Percentiles rank a stretch among this genome's conserved stretches.
Conservation (phyloP, 2,888 invertebrate genomes). For the Lasioglossum malachurum region DNA sequence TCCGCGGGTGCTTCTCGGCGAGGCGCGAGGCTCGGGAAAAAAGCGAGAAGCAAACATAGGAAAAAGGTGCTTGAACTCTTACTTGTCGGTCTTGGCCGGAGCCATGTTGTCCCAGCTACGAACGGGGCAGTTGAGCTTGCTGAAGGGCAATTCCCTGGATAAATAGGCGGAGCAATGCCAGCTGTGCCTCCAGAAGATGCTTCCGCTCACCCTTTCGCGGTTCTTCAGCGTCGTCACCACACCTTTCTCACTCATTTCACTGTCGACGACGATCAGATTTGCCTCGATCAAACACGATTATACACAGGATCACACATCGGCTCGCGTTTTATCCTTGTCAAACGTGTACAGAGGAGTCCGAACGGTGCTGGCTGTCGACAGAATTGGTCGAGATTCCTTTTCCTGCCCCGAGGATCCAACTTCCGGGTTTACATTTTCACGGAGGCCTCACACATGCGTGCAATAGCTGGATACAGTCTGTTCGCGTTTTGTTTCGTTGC, state of each 20-base stretch:
- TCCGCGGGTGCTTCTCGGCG: constrained; percentile 16
- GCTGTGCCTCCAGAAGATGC: constrained; percentile 81
- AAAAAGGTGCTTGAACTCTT: constrained; percentile 62
- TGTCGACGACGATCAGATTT: constrained; percentile 38
- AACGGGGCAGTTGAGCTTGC: constrained; percentile 70
- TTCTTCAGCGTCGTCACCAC: constrained; percentile 65
- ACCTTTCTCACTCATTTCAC: constrained; percentile 76
- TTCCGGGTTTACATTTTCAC: constrained; percentile 41
- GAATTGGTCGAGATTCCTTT: neutral
- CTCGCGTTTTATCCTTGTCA: neutral
- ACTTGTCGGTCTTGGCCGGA: constrained; percentile 74
- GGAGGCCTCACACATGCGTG: constrained; percentile 10
- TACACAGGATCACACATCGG: constrained; percentile 39
- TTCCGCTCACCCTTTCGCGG: constrained; percentile 76
- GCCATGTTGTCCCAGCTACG: constrained; percentile 78
- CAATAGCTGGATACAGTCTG: neutral
- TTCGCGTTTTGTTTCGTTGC: neutral
- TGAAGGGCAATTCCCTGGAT: constrained; percentile 72
- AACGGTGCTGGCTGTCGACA: neutral
- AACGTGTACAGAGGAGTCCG: neutral
- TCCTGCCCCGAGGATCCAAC: neutral
- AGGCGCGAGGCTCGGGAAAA: constrained; percentile 8
- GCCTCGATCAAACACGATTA: constrained; percentile 33
- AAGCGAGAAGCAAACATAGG: constrained; percentile 3
- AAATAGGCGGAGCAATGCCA: constrained; percentile 82